These are phyloP conservation scores for Harpagoxenus sublaevis DNA, from an alignment of 2,888 invertebrate species.

Conservation along the genomic window DNA sequence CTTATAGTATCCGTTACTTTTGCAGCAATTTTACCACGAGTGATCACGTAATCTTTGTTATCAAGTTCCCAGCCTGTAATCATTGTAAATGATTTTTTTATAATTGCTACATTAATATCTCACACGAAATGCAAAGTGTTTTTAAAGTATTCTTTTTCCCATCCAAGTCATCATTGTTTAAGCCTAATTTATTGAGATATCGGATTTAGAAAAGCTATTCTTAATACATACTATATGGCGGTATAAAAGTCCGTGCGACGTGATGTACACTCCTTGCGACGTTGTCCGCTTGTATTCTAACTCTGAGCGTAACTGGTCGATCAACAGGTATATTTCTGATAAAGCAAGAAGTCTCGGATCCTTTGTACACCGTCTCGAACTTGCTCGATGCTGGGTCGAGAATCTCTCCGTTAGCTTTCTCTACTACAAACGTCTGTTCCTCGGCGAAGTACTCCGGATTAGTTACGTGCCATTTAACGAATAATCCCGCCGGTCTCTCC, in stretches of 20 bases:
- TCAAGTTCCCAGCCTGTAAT: constrained; percentile 84
- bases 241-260: constrained; percentile 86
- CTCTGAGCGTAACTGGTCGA: constrained; percentile 87
- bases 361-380: constrained; percentile 86
- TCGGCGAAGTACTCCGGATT: constrained; percentile 84
- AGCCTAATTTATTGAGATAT: not conserved
- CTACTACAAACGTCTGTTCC: constrained; percentile 86
- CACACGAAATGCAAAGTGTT: not conserved
- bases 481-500: constrained; percentile 87
- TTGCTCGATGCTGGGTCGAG: constrained; percentile 77
- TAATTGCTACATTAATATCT: not conserved
- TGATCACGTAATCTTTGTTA: constrained; percentile 85
- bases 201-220: not conserved
- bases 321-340: constrained; percentile 87
- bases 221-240: constrained; percentile 85
- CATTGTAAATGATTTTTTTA: constrained; percentile 2
- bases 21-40: constrained; percentile 87
- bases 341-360: constrained; percentile 86
- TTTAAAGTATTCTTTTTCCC: not conserved
- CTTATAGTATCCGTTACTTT: constrained; percentile 82
- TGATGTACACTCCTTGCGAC: constrained; percentile 88
- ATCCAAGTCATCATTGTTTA: not conserved
- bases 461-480: constrained; percentile 87
- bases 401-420: constrained; percentile 86
- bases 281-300: constrained; percentile 87